Percentiles rank a stretch among this genome's conserved stretches.
These are phyloP conservation scores for Drosophila quadrilineata DNA, from an alignment of 1,140 invertebrate species.

Conservation along the genomic window DNA sequence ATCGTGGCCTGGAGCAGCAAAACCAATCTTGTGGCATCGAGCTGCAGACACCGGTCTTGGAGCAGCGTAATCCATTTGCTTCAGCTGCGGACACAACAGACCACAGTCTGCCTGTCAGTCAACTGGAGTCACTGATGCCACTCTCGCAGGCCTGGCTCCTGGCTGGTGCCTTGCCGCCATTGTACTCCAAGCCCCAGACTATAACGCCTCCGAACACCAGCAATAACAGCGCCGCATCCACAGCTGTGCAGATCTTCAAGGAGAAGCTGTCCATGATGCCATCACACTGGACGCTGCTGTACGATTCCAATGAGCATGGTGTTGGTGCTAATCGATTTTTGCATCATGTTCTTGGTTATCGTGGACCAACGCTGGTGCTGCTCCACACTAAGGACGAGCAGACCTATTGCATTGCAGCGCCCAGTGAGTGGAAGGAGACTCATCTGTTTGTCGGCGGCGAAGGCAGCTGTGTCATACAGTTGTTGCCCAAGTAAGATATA, in stretches of 20 bases:
- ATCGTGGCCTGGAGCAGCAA: slow-evolving; percentile 85
- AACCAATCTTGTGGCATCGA: slow-evolving; percentile 84
- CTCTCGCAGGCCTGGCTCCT: slow-evolving; percentile 90
- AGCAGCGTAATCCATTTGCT: slow-evolving; percentile 83
- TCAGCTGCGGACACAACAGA: slow-evolving; percentile 46
- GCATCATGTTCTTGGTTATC: slow-evolving; percentile 92
- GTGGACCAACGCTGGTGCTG: slow-evolving; percentile 91
- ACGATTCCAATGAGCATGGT: slow-evolving; percentile 91
- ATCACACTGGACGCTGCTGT: slow-evolving; percentile 92
- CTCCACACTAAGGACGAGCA: slow-evolving; percentile 86
- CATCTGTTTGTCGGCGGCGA: slow-evolving; percentile 92
- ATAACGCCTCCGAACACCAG: slow-evolving; percentile 46
- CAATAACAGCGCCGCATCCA: slow-evolving; percentile 54
- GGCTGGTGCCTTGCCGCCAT: slow-evolving; percentile 86
- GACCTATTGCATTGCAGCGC: slow-evolving; percentile 89
- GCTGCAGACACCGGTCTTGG: slow-evolving; percentile 88
- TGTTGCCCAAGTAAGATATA: slow-evolving; percentile 87
- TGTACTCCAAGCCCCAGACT: slow-evolving; percentile 85
- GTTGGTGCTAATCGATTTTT: slow-evolving; percentile 92
- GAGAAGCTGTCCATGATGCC: slow-evolving; percentile 85
- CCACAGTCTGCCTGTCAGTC: slow-evolving; percentile 36
- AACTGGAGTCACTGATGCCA: slow-evolving; percentile 83
- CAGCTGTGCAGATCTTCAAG: slow-evolving; percentile 84
- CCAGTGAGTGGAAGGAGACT: slow-evolving; percentile 92
- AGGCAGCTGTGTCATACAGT: slow-evolving; percentile 89